Evolutionary conservation across 2,113 vertebrate species (phyloP).

Genomic region (Channa argus): DNA sequence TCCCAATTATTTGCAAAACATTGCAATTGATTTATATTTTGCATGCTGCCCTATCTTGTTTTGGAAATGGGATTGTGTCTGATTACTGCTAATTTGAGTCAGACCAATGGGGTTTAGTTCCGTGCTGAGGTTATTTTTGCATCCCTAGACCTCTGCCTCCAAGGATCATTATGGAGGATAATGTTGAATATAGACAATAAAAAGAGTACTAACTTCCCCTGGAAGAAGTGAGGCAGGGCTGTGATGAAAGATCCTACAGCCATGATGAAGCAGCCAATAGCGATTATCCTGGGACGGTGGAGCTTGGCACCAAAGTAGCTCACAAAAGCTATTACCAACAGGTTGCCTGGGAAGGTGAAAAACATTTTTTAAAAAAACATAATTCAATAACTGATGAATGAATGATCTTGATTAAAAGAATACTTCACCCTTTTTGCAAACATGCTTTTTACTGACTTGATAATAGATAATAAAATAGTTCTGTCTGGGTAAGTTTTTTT

Average conservation of each 20-base stretch:
- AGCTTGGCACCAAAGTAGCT: constrained; percentile 97
- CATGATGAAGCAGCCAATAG: constrained; percentile 92
- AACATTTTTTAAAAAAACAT: neutral
- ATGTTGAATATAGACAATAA: neutral
- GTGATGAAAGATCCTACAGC: constrained; percentile 87
- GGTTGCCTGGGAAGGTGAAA: constrained; percentile 85
- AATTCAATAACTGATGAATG: neutral
- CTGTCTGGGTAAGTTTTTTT: too few relatives aligned
- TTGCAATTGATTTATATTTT: too few relatives aligned
- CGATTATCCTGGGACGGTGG: constrained; percentile 93
- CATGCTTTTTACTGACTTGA: neutral
- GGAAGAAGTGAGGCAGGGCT: constrained; percentile 92
- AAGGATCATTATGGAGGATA: too few relatives aligned
- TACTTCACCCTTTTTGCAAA: neutral
- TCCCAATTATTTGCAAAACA: too few relatives aligned
- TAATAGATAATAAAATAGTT: too few relatives aligned
- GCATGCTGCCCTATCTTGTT: too few relatives aligned
- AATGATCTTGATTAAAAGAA: neutral
- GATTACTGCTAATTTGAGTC: too few relatives aligned
- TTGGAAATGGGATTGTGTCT: too few relatives aligned
- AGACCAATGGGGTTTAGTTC: too few relatives aligned
- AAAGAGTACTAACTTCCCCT: constrained; percentile 87
- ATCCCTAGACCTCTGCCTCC: too few relatives aligned
- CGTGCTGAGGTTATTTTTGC: too few relatives aligned
- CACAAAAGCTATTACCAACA: constrained; percentile 92